phyloP scores from a whole-genome alignment of 2,113 vertebrate genomes.

The Chaetodon auriga region DNA sequence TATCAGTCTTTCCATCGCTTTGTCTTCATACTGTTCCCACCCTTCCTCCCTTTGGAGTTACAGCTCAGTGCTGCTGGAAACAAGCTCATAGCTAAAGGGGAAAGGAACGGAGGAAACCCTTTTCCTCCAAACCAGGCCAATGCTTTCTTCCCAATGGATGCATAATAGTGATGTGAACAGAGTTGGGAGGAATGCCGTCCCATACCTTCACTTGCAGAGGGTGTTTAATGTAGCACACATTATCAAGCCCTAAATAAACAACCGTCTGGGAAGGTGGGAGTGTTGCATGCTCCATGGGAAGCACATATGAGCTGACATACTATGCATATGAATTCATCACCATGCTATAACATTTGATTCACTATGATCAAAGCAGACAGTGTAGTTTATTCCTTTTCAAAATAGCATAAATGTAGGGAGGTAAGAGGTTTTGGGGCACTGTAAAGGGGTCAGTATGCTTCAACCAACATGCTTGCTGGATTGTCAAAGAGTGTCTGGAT shows the following conservation, averaged over 20 bases:
- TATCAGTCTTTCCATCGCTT: slow-evolving; percentile 74
- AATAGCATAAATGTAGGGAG: not conserved
- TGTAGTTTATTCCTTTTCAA: not conserved
- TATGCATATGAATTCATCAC: not conserved
- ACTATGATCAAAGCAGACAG: not conserved
- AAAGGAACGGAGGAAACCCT: slow-evolving; percentile 54
- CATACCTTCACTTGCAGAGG: slow-evolving; percentile 26
- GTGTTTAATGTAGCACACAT: slow-evolving; percentile 73
- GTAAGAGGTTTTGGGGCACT: no score
- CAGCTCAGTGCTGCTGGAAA: slow-evolving; percentile 62
- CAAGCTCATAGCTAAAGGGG: slow-evolving; percentile 51
- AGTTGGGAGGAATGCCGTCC: slow-evolving; percentile 30
- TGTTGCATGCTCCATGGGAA: slow-evolving; percentile 21
- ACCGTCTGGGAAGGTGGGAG: slow-evolving; percentile 39
- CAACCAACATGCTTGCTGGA: not conserved
- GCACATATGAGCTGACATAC: not conserved
- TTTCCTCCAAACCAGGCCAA: slow-evolving; percentile 49
- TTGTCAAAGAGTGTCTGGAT: not conserved
- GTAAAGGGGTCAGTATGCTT: not conserved
- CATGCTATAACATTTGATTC: not conserved
- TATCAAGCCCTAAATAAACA: slow-evolving; percentile 58
- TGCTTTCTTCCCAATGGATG: slow-evolving; percentile 46
- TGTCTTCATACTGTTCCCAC: slow-evolving; percentile 74
- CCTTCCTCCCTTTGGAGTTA: slow-evolving; percentile 72
- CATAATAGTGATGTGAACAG: slow-evolving; percentile 45